Base-by-base conservation (phyloP, 2,113 vertebrate species). In the Candoia aspera region DNA sequence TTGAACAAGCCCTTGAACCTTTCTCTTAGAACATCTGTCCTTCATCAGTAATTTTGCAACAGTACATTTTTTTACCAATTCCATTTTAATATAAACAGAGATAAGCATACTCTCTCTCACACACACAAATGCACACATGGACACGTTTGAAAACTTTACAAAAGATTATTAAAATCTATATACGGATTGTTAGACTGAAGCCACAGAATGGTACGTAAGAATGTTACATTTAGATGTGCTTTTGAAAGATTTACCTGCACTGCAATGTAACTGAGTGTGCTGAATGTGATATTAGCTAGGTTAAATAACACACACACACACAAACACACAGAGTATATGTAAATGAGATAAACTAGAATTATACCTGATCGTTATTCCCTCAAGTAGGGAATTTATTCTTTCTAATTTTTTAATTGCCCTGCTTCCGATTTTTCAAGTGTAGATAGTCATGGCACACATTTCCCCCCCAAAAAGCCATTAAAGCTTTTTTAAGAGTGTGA, bases 401-500 rank as follows among this genome's bases (percentile, higher is more conserved):
- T 91, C 58, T 62, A 37, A 26, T 90, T 94, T 94, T 62, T 87
- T 37, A 59, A 68, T 94, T 94, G 86, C 96, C 95, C 62, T 93
- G 33, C 92, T 95, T 95, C 90, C 92, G 94, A 92, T 79, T 92
- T 91, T 94, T 68, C 89, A 92, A 8, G 84, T 91, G 93, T 92
- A 96, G 62, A 59, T 91, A 94, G 86, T 94, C 90, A 93, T 91
- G 87, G 92, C 95, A 89, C 79, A 93, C 92, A 86, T 94, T 89
- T 97, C 89, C 96, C 93, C 94, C 21, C 4, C 29, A 21, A 33
- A n/a, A 83, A 64, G 5, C 58, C 46, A 62, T 29, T 91, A 84
- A 96, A 94, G 93, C 94, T 87, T 37, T 15, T 73, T 73, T 49
- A 95, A 26, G 91, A 86, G 91, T 95, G 84, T 93, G 95, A 97